phyloP scores from a whole-genome alignment of 2,888 invertebrate genomes.

The Drosophila neonasuta region DNA sequence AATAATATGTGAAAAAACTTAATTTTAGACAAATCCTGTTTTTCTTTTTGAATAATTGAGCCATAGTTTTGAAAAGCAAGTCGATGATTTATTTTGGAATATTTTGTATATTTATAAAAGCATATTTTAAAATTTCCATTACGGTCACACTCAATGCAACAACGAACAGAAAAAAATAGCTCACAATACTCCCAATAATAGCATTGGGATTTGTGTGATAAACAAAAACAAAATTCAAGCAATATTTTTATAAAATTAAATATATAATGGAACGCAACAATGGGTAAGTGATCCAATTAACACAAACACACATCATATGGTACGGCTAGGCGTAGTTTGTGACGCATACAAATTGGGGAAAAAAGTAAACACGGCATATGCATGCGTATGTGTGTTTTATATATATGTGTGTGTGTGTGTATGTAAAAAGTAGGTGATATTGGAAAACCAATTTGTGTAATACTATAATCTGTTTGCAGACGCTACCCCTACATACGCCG shows the following conservation, averaged over 20 bases:
- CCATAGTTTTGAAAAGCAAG: neutral
- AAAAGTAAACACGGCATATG: conserved; percentile 49
- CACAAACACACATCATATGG: neutral
- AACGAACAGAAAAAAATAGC: conserved; percentile 50
- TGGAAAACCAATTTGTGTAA: conserved; percentile 22
- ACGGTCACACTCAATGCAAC: conserved; percentile 41
- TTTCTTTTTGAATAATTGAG: no score
- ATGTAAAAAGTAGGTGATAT: conserved; percentile 24
- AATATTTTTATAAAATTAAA: conserved; percentile 36
- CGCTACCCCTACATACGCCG: conserved; percentile 81
- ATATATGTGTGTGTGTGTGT: conserved; percentile 2
- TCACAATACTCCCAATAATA: conserved; percentile 56
- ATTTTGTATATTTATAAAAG: neutral
- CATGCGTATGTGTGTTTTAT: conserved; percentile 8
- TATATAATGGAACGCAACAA: conserved; percentile 80
- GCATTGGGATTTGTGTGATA: conserved; percentile 60
- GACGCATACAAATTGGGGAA: conserved; percentile 51
- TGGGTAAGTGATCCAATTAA: conserved; percentile 67
- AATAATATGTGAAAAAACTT: no score
- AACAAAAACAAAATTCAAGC: conserved; percentile 52
- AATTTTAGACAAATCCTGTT: no score
- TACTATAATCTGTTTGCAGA: conserved; percentile 42
- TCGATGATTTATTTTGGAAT: neutral
- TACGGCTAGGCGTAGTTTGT: conserved; percentile 17
- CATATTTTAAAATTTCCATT: neutral